Conservation (phyloP, 2,888 invertebrate species). For the Agrotis segetum region DNA sequence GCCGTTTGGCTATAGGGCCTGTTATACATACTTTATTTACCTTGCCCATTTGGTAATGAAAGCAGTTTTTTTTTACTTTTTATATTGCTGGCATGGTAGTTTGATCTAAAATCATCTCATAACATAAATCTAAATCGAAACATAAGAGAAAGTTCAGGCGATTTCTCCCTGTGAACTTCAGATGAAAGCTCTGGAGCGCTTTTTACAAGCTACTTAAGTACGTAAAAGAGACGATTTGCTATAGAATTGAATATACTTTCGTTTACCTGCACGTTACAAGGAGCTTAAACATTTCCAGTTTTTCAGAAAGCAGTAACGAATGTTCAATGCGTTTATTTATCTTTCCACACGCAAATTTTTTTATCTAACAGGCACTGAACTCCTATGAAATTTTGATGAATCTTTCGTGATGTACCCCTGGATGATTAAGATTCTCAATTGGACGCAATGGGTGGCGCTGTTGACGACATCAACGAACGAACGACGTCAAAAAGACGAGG, state of each 20-base stretch:
- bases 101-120: not conserved
- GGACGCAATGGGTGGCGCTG: too few relatives aligned
- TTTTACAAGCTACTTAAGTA: not conserved
- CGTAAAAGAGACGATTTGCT: constrained; percentile 7
- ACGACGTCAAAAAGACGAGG: too few relatives aligned
- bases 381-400: too few relatives aligned
- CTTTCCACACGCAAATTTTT: not conserved
- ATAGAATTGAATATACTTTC: not conserved
- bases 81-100: not conserved
- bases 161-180: constrained; percentile 1
- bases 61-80: not conserved
- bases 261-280: not conserved
- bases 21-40: too few relatives aligned
- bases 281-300: not conserved
- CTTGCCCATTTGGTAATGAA: not conserved
- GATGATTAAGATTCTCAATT: too few relatives aligned
- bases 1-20: too few relatives aligned
- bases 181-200: constrained; percentile 5
- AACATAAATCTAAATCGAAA: not conserved
- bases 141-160: not conserved
- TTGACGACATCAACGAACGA: too few relatives aligned
- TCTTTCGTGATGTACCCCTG: too few relatives aligned
- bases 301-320: not conserved
- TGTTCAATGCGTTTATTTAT: not conserved
- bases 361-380: too few relatives aligned